Base-by-base conservation (phyloP, 2,113 vertebrate genomes). In the Lichenostomus cassidix region DNA sequence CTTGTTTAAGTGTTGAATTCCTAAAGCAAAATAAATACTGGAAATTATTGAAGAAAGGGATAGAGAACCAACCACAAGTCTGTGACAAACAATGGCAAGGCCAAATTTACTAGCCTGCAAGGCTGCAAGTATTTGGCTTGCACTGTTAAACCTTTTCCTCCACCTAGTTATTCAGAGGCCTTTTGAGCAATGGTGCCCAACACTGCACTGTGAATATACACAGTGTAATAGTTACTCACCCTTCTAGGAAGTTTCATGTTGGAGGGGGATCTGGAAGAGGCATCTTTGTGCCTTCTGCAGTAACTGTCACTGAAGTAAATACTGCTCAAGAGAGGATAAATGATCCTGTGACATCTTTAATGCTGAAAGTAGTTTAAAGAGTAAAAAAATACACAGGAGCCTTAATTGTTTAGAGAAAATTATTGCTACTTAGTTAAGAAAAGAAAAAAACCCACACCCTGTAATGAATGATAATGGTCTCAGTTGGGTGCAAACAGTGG, bases 401-500 rank as follows among this genome's bases (percentile, higher is more conserved):
- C 56, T 88, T 95, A 94, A 93, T 90, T 95, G 82, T 94, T 90
- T 93, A 83, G 90, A 63, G 79, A 95, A 95, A 95, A 89, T 67
- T 90, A 92, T 88, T 94, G 64, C 90, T 91, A 55, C 79, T 93
- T 96, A 83, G 52, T 52, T 83, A 88, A 92, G 92, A 62, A 94
- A 90, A 71, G 42, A 24, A 50, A 86, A 83, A 92, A 42, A 9
- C 3, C 9, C 20, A 44, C 37, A 83, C 25, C 35, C n/a, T 83
- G 46, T 96, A 92, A 90, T 93, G 93, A 95, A 93, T 81, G 92
- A 74, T 95, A 86, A 96, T 94, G 69, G 64, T 50, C 93, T 90
- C 92, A 50, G 87, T 47, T 95, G 95, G 94, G 71, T 83, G 75
- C 79, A 85, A 85, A 76, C 67, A 88, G 79, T 90, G 69, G 46